Base-by-base conservation (phyloP, 2,888 invertebrate genomes). In the Taphrorychus bicolor region DNA sequence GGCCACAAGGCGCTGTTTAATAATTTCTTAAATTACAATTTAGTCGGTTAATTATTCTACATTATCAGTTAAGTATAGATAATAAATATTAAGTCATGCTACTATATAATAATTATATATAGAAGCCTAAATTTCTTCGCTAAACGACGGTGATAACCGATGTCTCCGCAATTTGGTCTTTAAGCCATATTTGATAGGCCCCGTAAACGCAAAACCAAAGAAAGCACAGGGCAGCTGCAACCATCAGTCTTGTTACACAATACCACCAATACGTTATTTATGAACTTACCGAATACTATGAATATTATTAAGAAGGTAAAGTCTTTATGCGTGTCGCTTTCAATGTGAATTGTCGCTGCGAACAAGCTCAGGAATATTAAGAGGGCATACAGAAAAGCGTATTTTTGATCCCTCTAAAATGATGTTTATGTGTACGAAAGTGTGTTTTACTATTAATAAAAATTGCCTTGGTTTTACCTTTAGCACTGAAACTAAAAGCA, bases 141-240 rank as follows among this genome's bases (percentile, higher is more conserved):
- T 56, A 65, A 3, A 69, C 65, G 16, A 62, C 32, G 0, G 51
- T 52, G 3, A 52, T 53, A 58, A 62, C 64, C 2, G 56, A 41
- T n/a, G n/a, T n/a, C 2, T 65, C 61, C 9, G 16, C 11, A 23
- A 51, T 22, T 24, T 62, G 45, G 11, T 70, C 70, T 45, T 66
- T 70, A n/a, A 74, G 63, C 71, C 75, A 73, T 45, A 76, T 72
- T 63, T 78, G 78, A 67, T 77, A 78, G 5, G 75, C 71, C 11
- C 76, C 77, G 59, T 76, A 77, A n/a, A 77, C 71, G 42, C 76
- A 75, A 56, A 78, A 78, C 77, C 78, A 77, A 40, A 76, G 64
- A 45, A 78, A 73, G 52, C 76, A 77, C 9, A 78, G 23, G 9
- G 73, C 70, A 61, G 76, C 78, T 78, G 67, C 67, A 74, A 75